Evolutionary conservation across 1,140 invertebrate genomes (phyloP), one percentile per base, ranked within the genome.

Genomic region (Coboldia fuscipes): DNA sequence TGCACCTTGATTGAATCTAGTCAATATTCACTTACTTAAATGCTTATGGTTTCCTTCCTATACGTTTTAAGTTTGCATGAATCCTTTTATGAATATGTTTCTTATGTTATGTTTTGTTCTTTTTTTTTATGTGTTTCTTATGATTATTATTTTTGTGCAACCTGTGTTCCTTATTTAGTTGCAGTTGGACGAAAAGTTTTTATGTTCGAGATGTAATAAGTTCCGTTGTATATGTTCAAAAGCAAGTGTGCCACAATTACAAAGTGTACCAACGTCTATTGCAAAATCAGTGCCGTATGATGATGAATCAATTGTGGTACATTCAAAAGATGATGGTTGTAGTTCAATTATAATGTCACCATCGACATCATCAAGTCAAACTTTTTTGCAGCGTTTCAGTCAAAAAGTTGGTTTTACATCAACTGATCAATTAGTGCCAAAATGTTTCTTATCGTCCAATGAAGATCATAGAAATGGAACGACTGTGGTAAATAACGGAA

Each of bases 111-210:
- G 7, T 16, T 36, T 17, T 12, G 20, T 30, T 15, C 30, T n/a
- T 28, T 30, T 23, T 15, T 19, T 30, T 36, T n/a, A 21, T 29
- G 13, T 20, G 10, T 12, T 35, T 35, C 28, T 9, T 10, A 6
- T 29, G 6, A 13, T 29, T 29, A 16, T 29, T 29, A 29, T 16
- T 29, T n/a, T 29, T 29, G 28, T 13, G 13, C 28, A 13, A 7
- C 28, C 13, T 29, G 5, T 20, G 31, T 38, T 7, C 37, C 30
- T 41, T 18, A 6, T 12, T 7, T 23, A 8, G 6, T 53, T 53
- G 45, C 47, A 53, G 51, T 53, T 49, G 51, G 51, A 53, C 42
- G 50, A 48, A 40, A 46, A 48, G 37, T 42, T 53, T 40, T 42
- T 52, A 43, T 53, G 51, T 45, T 41, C 45, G 37, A 42, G 44